Base-by-base conservation (phyloP, 2,113 vertebrate species). In the Cavia porcellus region DNA sequence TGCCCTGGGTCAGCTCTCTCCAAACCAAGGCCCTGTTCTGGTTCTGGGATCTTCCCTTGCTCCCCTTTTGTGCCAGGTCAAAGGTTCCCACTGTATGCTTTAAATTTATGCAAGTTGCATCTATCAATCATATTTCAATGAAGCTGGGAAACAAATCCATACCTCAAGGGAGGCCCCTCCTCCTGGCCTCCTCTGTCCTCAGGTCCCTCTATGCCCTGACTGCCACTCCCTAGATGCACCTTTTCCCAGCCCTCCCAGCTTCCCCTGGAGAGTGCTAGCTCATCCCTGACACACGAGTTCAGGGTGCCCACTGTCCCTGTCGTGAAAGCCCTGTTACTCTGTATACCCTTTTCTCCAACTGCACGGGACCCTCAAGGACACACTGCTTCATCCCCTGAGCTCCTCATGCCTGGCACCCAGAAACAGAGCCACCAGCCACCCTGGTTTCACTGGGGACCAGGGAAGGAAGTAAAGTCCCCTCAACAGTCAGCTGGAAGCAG, bases 361-460 rank as follows among this genome's bases (percentile, higher is more conserved):
- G 35, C 47, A 10, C 0, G 0, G 9, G 47, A 57, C 17, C 55
- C 45, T 47, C 3, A 1, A 72, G 61, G 83, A 47, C 25, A 32
- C 30, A 1, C 19, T 4, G 38, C 30, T 1, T 83, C 6, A 15
- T 15, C 7, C n/a, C 38, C 66, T n/a, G 42, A 0, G 2, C 22
- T 32, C 91, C 66, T 82, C 47, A 24, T 6, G 14, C 32, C 75
- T 38, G 64, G 12, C 64, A 75, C 52, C 52, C 2, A n/a, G 72
- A 77, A 8, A 35, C 0, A 19, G 28, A 82, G 38, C 12, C 59
- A 45, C n/a, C 0, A 42, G 92, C 55, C 7, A 55, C 35, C 47
- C 38, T 24, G 5, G 7, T 45, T 45, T 61, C 74, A 22, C 35
- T 55, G 79, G 72, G 61, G 35, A 38, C 42, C 55, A n/a, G 57